phyloP scores from a whole-genome alignment of 2,113 vertebrate genomes.

The Callocephalon fimbriatum region DNA sequence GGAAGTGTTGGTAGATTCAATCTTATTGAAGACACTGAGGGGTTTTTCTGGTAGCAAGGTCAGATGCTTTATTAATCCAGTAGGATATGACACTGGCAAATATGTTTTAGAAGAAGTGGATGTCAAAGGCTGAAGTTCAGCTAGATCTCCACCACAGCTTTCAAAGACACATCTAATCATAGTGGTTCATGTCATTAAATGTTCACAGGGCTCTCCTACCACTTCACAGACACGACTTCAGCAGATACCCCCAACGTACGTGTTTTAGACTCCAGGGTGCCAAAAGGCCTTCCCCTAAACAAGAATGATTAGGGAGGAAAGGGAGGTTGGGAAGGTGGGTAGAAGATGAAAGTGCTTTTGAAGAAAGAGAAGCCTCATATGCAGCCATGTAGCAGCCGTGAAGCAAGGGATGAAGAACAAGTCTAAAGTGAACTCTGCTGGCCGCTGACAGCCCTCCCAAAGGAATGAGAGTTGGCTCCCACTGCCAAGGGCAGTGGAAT shows the following conservation, averaged over 20 bases:
- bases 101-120: not conserved
- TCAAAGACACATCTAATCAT: not conserved
- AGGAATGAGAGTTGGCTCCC: not conserved
- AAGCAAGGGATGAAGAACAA: not conserved
- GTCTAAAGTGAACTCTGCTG: constrained; percentile 28
- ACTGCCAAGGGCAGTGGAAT: not conserved
- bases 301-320: not conserved
- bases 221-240: not conserved
- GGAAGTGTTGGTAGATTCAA: not conserved
- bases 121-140: not conserved
- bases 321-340: not conserved
- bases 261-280: not conserved
- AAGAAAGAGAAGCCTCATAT: not conserved
- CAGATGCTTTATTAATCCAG: not conserved
- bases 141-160: not conserved
- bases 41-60: not conserved
- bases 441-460: not conserved
- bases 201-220: not conserved
- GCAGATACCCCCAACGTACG: not conserved
- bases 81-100: not conserved
- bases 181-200: not conserved
- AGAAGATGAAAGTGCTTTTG: not conserved
- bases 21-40: not conserved
- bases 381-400: not conserved
- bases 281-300: not conserved